Percentiles rank a stretch among this genome's conserved stretches.
Evolutionary conservation across 2,888 invertebrate species (phyloP).

Genomic region (Dicyrtoma fusca): DNA sequence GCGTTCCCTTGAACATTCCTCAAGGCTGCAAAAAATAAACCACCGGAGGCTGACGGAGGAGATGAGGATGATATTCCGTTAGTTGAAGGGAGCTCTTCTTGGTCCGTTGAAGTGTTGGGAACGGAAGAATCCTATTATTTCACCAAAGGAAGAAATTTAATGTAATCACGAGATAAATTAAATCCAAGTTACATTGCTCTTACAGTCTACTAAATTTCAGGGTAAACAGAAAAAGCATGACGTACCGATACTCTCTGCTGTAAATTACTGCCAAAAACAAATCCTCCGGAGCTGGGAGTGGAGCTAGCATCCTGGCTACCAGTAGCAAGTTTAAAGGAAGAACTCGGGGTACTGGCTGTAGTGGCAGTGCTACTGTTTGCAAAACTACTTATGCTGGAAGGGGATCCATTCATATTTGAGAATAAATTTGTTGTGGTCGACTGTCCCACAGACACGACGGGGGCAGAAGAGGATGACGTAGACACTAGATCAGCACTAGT

Average conservation of each 20-base stretch:
- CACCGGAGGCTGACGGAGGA: background rate
- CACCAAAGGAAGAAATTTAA: background rate
- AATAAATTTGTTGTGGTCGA: slow-evolving; percentile 7
- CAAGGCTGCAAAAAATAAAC: slow-evolving; percentile 32
- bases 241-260: slow-evolving; percentile 38
- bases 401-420: slow-evolving; percentile 2
- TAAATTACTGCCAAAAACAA: slow-evolving; percentile 46
- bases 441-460: background rate
- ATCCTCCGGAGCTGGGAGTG: slow-evolving; percentile 5
- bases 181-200: too few species aligned
- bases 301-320: background rate
- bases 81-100: slow-evolving; percentile 16
- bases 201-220: background rate
- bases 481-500: slow-evolving; percentile 17
- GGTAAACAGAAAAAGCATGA: background rate
- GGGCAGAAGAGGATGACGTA: background rate
- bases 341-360: background rate
- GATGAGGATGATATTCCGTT: slow-evolving; percentile 35
- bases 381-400: slow-evolving; percentile 1
- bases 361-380: background rate
- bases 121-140: too few species aligned
- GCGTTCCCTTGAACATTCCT: slow-evolving; percentile 28
- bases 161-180: too few species aligned
- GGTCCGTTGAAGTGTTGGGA: background rate
- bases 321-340: background rate